A percentile compares a stretch with the other conserved stretches of the same genome.
Conservation (phyloP, 2,888 invertebrate species). For the Rosalia funebris region DNA sequence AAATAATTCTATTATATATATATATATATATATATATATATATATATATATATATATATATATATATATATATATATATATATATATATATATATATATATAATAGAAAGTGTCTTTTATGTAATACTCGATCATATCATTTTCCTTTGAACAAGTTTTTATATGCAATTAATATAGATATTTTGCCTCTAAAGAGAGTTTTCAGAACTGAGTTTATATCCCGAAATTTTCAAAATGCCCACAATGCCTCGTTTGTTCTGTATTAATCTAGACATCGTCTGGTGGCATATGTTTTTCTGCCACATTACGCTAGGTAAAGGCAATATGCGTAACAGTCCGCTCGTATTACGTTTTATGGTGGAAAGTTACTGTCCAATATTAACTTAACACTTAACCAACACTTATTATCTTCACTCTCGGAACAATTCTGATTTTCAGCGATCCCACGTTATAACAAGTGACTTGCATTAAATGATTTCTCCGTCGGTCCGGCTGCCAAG, state of each 20-base stretch:
- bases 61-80: no score
- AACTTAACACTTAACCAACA: constrained; percentile 41
- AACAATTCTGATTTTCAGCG: constrained; percentile 34
- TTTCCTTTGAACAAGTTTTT: no score
- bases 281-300: constrained; percentile 43
- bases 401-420: constrained; percentile 38
- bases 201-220: constrained; percentile 55
- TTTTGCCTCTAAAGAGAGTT: no score
- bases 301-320: constrained; percentile 45
- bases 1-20: no score
- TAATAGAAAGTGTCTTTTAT: no score
- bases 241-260: constrained; percentile 59
- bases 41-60: no score
- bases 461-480: constrained; percentile 24
- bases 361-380: constrained; percentile 36
- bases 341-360: constrained; percentile 48
- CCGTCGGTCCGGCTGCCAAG: neutral
- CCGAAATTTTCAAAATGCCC: constrained; percentile 62
- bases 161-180: no score
- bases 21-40: no score
- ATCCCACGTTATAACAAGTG: constrained; percentile 8
- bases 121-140: no score
- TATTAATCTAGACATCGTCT: constrained; percentile 58
- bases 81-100: no score
- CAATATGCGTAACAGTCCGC: constrained; percentile 58